Percentiles rank a stretch among this genome's conserved stretches.
Conservation (phyloP, 1,140 invertebrate genomes). For the Muscidifurax raptorellus region DNA sequence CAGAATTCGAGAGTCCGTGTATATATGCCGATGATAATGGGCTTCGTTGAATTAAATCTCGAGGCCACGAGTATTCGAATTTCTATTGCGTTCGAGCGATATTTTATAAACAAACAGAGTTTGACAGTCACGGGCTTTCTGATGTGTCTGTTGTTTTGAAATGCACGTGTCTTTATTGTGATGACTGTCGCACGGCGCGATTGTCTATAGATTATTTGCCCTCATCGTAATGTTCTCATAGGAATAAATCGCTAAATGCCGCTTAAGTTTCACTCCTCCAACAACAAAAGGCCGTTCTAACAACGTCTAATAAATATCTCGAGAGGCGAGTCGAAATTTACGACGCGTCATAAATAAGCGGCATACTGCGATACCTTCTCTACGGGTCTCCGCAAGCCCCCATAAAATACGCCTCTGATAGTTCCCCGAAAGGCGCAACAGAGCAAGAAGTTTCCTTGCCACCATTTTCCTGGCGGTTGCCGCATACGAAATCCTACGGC, state of each 20-base stretch:
- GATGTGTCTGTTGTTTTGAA: neutral
- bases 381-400: no score
- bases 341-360: neutral
- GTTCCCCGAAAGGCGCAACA: neutral
- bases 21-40: neutral
- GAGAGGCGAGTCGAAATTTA: neutral
- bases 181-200: no score
- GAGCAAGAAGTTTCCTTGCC: slow-evolving; percentile 26
- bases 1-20: neutral
- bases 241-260: neutral
- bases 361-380: neutral
- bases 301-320: no score
- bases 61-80: neutral
- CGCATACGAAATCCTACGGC: slow-evolving; percentile 37
- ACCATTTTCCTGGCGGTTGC: slow-evolving; percentile 44
- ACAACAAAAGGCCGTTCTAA: neutral
- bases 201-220: neutral
- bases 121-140: neutral
- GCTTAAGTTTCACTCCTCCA: neutral
- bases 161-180: neutral
- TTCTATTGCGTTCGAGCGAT: neutral
- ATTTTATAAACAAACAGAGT: slow-evolving; percentile 4
- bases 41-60: neutral
- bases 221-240: neutral
- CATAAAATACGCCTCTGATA: neutral